Evolutionary conservation across 1,140 invertebrate species (phyloP).

Genomic region (Coptotermes formosanus): DNA sequence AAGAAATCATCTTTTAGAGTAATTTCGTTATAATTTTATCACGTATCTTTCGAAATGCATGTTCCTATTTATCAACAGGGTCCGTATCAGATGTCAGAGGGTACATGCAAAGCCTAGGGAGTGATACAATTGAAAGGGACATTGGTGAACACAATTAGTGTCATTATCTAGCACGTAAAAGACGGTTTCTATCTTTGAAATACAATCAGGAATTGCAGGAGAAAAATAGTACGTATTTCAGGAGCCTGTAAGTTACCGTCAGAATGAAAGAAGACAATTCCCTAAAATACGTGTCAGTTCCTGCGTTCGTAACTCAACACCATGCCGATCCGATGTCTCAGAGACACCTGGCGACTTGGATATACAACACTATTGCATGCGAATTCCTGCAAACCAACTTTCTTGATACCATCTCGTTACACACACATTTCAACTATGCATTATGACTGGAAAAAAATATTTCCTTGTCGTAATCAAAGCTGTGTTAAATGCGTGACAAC

Average conservation of each 20-base stretch:
- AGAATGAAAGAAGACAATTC: background rate
- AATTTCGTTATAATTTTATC: too few relatives aligned
- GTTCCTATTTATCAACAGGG: background rate
- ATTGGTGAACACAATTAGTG: background rate
- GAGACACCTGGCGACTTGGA: background rate
- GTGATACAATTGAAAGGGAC: background rate
- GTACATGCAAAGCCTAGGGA: background rate
- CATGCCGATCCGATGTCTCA: background rate
- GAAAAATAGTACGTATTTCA: background rate
- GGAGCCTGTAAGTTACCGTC: background rate
- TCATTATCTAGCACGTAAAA: background rate
- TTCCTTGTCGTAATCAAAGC: background rate
- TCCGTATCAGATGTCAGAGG: background rate
- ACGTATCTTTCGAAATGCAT: too few relatives aligned
- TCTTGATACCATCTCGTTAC: background rate
- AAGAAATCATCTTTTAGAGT: too few relatives aligned
- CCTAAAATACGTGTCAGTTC: too few relatives aligned
- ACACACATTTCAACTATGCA: background rate
- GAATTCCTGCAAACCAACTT: background rate
- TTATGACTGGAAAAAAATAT: background rate
- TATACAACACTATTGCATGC: background rate
- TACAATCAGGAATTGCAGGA: too few relatives aligned
- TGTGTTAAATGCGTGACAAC: background rate
- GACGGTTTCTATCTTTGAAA: too few relatives aligned
- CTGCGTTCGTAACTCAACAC: background rate